Evolutionary conservation across 2,888 invertebrate genomes (phyloP).

Genomic region (Mantis religiosa): DNA sequence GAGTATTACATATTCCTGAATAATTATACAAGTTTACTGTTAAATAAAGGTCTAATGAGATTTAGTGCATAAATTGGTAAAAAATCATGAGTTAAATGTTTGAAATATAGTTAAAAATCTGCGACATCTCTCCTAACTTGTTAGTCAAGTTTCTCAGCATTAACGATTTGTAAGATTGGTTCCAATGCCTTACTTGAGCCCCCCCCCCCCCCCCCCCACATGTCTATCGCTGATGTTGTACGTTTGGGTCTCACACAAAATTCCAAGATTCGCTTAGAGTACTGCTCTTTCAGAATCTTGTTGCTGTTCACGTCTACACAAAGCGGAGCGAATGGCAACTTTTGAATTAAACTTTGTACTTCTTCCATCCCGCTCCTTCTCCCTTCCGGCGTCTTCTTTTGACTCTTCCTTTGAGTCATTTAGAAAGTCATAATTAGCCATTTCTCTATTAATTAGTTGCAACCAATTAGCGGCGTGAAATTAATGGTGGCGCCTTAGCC

Average conservation of each 20-base stretch:
- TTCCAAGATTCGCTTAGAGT: constrained; percentile 12
- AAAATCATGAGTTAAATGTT: no score
- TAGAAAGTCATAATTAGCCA: constrained; percentile 31
- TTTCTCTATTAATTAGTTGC: constrained; percentile 33
- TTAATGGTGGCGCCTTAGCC: constrained; percentile 27
- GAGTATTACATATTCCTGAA: no score
- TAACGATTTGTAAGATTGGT: constrained; percentile 29
- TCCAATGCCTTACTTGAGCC: background rate
- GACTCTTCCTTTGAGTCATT: constrained; percentile 28
- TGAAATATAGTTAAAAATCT: no score
- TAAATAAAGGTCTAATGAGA: no score
- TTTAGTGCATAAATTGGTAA: no score
- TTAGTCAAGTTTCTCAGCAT: background rate
- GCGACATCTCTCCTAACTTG: no score
- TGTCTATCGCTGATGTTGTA: background rate
- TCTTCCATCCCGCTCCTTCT: background rate
- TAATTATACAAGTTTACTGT: no score
- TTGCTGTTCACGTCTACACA: background rate
- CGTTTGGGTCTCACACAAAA: background rate
- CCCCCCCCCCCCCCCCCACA: background rate
- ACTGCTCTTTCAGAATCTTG: background rate
- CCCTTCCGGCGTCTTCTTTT: constrained; percentile 4
- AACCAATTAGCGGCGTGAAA: constrained; percentile 32
- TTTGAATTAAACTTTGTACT: constrained; percentile 24
- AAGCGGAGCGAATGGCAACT: constrained; percentile 7